phyloP scores from a whole-genome alignment of 2,113 vertebrate species.

The Poicephalus meyeri region DNA sequence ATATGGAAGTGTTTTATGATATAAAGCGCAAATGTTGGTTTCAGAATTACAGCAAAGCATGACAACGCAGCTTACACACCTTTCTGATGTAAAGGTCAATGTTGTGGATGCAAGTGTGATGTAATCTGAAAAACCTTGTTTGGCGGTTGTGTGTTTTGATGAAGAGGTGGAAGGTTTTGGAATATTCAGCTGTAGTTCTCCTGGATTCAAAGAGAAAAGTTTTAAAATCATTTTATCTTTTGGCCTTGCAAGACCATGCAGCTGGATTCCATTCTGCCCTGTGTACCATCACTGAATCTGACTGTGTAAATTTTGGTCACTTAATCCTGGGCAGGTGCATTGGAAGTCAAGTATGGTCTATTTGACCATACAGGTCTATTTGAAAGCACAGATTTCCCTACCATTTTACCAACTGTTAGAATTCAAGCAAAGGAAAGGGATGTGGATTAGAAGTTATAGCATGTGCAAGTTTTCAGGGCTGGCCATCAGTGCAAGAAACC shows the following conservation, averaged over 20 bases:
- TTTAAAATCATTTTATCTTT: background rate
- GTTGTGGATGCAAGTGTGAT: background rate
- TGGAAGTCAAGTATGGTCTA: background rate
- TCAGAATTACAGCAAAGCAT: background rate
- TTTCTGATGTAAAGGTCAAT: background rate
- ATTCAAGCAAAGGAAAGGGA: background rate
- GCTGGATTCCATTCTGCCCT: background rate
- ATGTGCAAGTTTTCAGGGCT: background rate
- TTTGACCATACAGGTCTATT: background rate
- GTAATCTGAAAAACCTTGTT: background rate
- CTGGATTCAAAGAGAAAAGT: background rate
- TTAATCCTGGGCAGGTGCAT: background rate
- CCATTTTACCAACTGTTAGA: background rate
- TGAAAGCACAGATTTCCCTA: background rate
- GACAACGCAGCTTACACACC: background rate
- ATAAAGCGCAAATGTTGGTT: background rate
- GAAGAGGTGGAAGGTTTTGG: background rate
- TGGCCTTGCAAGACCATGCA: background rate
- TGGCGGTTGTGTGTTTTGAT: background rate
- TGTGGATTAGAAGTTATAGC: background rate
- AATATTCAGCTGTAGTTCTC: background rate
- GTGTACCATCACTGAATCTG: background rate
- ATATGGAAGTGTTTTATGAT: background rate
- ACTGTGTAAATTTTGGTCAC: background rate
- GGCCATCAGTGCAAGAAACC: background rate